These are phyloP conservation scores for Sebastes jordani DNA, from an alignment of 2,797 vertebrate species.

Conservation along the genomic window DNA sequence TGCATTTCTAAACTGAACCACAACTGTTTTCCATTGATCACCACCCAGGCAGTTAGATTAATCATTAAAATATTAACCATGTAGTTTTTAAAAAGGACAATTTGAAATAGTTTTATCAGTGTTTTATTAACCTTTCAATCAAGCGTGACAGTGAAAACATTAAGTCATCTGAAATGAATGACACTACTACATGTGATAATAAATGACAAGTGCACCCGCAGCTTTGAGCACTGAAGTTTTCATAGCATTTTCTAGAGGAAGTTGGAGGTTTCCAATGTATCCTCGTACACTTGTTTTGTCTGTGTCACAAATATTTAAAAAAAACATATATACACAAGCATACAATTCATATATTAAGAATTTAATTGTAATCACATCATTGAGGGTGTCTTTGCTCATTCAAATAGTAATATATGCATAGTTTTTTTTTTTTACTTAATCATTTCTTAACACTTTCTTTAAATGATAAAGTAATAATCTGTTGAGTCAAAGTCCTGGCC, in stretches of 20 bases:
- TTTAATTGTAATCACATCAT: conserved; percentile 10
- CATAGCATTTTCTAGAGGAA: background rate
- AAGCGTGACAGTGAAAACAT: background rate
- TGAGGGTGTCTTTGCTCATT: background rate
- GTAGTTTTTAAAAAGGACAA: background rate
- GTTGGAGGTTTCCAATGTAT: background rate
- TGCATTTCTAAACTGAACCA: background rate
- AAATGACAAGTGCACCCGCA: background rate
- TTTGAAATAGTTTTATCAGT: background rate
- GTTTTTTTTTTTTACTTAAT: no score
- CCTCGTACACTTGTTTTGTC: background rate
- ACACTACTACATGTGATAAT: background rate
- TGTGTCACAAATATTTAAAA: background rate
- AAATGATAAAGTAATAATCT: background rate
- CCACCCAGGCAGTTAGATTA: background rate
- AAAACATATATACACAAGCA: background rate
- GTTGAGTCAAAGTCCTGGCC: background rate
- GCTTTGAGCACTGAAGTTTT: background rate
- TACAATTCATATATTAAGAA: conserved; percentile 22
- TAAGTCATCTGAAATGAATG: background rate
- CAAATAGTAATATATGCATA: conserved; percentile 6
- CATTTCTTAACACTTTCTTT: background rate
- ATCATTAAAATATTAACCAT: background rate
- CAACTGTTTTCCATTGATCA: background rate
- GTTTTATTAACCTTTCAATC: background rate